phyloP scores from a whole-genome alignment of 2,113 vertebrate species.

The Corvus hawaiiensis region DNA sequence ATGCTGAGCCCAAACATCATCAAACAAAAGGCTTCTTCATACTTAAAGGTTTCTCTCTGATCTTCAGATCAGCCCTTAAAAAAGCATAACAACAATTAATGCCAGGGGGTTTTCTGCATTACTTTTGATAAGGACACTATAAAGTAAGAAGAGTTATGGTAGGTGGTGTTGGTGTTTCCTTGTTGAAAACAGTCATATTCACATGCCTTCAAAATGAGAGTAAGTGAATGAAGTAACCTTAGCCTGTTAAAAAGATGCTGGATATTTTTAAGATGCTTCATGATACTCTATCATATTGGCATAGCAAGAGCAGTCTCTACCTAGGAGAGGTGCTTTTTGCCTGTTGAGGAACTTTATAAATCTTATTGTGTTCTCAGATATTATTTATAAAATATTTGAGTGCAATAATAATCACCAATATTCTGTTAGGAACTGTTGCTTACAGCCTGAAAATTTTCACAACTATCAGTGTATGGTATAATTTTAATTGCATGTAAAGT shows the following conservation, averaged over 20 bases:
- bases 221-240: neutral
- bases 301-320: neutral
- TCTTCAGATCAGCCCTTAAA: constrained; percentile 35
- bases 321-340: constrained; percentile 27
- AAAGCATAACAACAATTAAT: constrained; percentile 37
- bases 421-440: constrained; percentile 60
- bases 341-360: constrained; percentile 35
- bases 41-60: constrained; percentile 28
- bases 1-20: constrained; percentile 33
- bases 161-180: neutral
- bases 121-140: neutral
- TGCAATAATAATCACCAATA: constrained; percentile 53
- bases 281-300: neutral
- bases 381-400: constrained; percentile 50
- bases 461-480: constrained; percentile 38
- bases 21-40: constrained; percentile 28
- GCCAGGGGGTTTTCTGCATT: neutral
- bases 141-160: neutral
- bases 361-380: constrained; percentile 26
- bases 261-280: constrained; percentile 41
- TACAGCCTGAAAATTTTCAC: constrained; percentile 57
- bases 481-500: constrained; percentile 66
- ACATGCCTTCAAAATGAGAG: neutral
- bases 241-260: constrained; percentile 31
- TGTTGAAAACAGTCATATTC: neutral